Evolutionary conservation across 1,140 invertebrate species (phyloP), one percentile per base, ranked within the genome.

Genomic region (Bombus huntii): DNA sequence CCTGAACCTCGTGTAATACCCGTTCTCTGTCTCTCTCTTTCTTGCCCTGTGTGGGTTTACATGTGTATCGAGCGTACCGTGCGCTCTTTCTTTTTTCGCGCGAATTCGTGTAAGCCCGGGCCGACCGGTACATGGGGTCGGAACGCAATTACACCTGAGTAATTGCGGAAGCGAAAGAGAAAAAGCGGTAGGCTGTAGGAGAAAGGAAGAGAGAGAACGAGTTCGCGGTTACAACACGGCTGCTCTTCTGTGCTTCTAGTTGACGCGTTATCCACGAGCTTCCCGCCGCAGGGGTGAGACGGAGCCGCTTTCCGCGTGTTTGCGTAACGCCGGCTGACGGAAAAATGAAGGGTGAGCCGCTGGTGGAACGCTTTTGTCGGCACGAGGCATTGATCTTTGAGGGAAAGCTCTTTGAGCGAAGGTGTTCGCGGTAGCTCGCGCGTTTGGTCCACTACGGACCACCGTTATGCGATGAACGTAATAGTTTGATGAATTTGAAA

Each of bases 71-170:
- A 80, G 53, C 83, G 84, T 72, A 81, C 22, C 37, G 57, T 12
- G 9, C 62, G 57, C 39, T 42, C 47, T 62, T 73, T 82, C 42
- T 85, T 75, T 87, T 91, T 90, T 88, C 74, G 81, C 75, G 70
- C 86, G 81, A 65, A 62, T 70, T 66, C 68, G 87, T 81, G 87
- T 88, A 88, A 68, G 66, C 34, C 34, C 10, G 66, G 8, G 3
- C 18, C 83, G 84, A 10, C 10, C 44, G 71, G 31, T 39, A 72
- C 77, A 74, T 42, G 81, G 57, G 82, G 81, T 59, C 72, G 47
- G 84, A 91, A 92, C 88, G 92, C 92, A 93, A 93, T 93, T 92
- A 93, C 92, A 93, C 92, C 92, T 93, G 92, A 93, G 92, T 93
- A 93, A 93, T 93, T 91, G 91, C 87, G 83, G 85, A 74, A 72